These are phyloP conservation scores for Sylvicapra grimmia DNA, from an alignment of 2,113 vertebrate genomes.

Conservation along the genomic window DNA sequence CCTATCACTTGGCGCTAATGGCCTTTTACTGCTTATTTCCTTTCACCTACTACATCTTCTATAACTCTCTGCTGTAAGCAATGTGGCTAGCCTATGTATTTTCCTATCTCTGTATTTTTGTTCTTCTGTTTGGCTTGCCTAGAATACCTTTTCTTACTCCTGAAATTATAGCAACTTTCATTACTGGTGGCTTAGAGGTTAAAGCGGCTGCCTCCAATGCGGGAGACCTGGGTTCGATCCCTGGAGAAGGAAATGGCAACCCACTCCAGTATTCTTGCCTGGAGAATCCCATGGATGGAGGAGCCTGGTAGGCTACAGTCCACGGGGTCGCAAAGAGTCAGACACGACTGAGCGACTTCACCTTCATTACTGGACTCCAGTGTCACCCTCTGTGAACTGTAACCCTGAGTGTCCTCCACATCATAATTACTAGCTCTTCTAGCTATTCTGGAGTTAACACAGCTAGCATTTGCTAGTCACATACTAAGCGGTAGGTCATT, in stretches of 20 bases:
- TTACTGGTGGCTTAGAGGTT: too few species aligned
- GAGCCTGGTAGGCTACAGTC: too few species aligned
- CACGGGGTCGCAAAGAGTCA: too few species aligned
- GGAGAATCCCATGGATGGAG: too few species aligned
- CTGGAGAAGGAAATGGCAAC: too few species aligned
- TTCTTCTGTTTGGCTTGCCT: background rate
- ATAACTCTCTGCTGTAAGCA: background rate
- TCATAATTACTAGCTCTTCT: background rate
- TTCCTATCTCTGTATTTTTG: background rate
- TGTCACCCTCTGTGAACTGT: background rate
- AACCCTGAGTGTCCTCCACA: background rate
- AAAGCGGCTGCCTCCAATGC: too few species aligned
- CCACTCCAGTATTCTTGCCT: too few species aligned
- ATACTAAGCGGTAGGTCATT: background rate
- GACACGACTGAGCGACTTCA: too few species aligned
- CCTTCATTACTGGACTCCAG: background rate
- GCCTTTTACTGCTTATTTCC: background rate
- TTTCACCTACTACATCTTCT: background rate
- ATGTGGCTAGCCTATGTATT: background rate
- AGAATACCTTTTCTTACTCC: background rate
- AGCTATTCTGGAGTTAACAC: background rate
- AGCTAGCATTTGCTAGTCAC: background rate
- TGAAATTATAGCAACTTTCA: background rate
- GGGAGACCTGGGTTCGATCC: too few species aligned
- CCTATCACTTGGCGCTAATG: background rate